Conservation (phyloP, 2,888 invertebrate species). For the Tubiluchus corallicola region DNA sequence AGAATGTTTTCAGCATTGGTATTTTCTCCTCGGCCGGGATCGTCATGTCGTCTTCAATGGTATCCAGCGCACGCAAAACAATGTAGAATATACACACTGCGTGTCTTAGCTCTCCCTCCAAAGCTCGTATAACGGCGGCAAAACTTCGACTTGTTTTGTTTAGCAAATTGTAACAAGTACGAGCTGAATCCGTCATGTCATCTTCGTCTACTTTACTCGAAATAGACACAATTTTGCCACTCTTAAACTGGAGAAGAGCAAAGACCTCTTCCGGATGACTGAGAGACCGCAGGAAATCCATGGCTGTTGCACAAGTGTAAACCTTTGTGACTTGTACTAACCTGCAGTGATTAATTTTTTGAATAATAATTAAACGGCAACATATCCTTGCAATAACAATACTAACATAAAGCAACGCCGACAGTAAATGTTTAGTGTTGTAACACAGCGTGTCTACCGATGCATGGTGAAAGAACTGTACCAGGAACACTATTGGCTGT, state of each 20-base stretch:
- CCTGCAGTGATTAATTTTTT: too few relatives aligned
- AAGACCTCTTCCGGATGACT: not conserved
- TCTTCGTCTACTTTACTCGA: not conserved
- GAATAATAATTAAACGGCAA: too few relatives aligned
- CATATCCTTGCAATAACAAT: too few relatives aligned
- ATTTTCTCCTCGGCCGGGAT: conserved; percentile 18
- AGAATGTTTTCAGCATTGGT: conserved; percentile 18
- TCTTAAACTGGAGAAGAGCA: not conserved
- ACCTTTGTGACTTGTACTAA: too few relatives aligned
- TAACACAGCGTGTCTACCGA: too few relatives aligned
- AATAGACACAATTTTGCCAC: not conserved
- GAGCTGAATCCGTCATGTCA: not conserved
- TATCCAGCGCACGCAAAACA: conserved; percentile 23
- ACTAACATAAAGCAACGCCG: too few relatives aligned
- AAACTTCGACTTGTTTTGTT: conserved; percentile 22
- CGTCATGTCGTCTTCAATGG: conserved; percentile 25
- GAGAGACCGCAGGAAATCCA: not conserved
- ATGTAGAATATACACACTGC: conserved; percentile 25
- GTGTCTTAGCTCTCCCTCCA: conserved; percentile 21
- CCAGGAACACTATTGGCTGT: too few relatives aligned
- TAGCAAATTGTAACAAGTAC: conserved; percentile 19
- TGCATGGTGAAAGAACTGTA: too few relatives aligned
- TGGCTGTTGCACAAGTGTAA: too few relatives aligned
- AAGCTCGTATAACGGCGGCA: conserved; percentile 22
- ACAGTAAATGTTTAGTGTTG: too few relatives aligned